Percentiles rank a stretch among this genome's conserved stretches.
Conservation (phyloP, 2,888 invertebrate genomes). For the Pachymerium ferrugineum region DNA sequence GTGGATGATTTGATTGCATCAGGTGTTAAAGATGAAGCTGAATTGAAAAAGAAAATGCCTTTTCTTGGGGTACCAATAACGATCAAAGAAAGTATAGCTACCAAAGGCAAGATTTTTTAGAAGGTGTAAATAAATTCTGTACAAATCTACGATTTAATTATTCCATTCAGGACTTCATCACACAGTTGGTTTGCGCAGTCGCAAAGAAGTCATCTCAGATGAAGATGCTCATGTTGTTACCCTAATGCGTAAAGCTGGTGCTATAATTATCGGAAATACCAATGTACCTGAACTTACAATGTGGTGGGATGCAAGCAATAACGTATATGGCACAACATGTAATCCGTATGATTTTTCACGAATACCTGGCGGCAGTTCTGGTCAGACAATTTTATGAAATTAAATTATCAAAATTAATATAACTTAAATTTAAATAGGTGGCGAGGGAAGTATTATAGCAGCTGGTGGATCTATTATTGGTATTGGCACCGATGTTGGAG, state of each 20-base stretch:
- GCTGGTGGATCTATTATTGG: conserved; percentile 43
- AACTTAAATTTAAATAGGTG: background rate
- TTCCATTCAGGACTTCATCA: conserved; percentile 70
- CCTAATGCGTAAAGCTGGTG: conserved; percentile 63
- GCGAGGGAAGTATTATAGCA: background rate
- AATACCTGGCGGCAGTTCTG: conserved; percentile 80
- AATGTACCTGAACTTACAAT: conserved; percentile 84
- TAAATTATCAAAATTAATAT: background rate
- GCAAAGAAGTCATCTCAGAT: conserved; percentile 58
- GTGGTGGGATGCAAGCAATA: conserved; percentile 78
- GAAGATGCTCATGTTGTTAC: conserved; percentile 64
- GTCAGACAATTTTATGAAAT: conserved; percentile 46
- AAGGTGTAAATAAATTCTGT: background rate
- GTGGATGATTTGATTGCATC: conserved; percentile 64
- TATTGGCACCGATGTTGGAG: conserved; percentile 54
- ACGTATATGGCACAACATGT: conserved; percentile 66
- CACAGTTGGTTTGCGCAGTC: conserved; percentile 68
- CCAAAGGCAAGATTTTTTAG: conserved; percentile 41
- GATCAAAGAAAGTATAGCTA: conserved; percentile 47
- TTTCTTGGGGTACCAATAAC: conserved; percentile 48
- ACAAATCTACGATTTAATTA: conserved; percentile 61
- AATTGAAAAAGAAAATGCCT: conserved; percentile 63
- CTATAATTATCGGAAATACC: conserved; percentile 71
- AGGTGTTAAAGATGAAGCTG: conserved; percentile 55
- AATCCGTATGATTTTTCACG: conserved; percentile 75